Percentiles rank a stretch among this genome's conserved stretches.
These are phyloP conservation scores for Callyntrura sp. DNA, from an alignment of 2,888 invertebrate species.

Conservation along the genomic window DNA sequence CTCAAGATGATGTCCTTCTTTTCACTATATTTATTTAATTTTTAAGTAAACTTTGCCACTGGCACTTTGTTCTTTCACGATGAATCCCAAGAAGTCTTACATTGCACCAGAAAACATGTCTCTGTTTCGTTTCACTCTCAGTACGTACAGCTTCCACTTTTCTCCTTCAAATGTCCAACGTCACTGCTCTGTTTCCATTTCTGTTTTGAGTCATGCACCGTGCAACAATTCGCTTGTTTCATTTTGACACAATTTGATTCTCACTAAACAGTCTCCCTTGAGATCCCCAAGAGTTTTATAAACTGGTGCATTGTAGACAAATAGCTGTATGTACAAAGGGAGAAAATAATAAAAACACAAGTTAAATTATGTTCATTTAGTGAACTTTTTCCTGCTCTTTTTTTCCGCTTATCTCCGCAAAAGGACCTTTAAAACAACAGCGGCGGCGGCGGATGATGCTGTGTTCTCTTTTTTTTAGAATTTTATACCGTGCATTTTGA, in stretches of 20 bases:
- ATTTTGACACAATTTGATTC: conserved; percentile 55
- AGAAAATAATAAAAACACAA: neutral
- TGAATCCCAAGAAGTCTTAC: neutral
- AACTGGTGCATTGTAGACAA: conserved; percentile 48
- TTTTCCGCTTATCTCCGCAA: neutral
- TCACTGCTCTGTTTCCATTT: neutral
- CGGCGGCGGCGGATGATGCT: neutral
- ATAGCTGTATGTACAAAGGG: neutral
- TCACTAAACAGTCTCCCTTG: conserved; percentile 44
- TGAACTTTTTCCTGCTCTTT: neutral
- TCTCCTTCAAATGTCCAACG: neutral
- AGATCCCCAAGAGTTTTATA: conserved; percentile 39
- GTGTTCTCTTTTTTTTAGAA: neutral
- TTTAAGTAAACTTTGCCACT: too few species aligned
- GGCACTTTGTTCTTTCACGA: too few species aligned
- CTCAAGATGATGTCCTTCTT: too few species aligned
- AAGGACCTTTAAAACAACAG: too few species aligned
- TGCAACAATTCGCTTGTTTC: conserved; percentile 30
- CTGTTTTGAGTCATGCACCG: conserved; percentile 1
- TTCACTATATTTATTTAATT: too few species aligned
- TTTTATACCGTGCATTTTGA: too few species aligned
- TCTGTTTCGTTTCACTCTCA: neutral
- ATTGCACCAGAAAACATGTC: conserved; percentile 6
- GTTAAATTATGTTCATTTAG: too few species aligned
- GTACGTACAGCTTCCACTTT: neutral